Evolutionary conservation across 2,797 vertebrate species (phyloP), one percentile per base, ranked within the genome.

Genomic region (Malacoctenus gilli): DNA sequence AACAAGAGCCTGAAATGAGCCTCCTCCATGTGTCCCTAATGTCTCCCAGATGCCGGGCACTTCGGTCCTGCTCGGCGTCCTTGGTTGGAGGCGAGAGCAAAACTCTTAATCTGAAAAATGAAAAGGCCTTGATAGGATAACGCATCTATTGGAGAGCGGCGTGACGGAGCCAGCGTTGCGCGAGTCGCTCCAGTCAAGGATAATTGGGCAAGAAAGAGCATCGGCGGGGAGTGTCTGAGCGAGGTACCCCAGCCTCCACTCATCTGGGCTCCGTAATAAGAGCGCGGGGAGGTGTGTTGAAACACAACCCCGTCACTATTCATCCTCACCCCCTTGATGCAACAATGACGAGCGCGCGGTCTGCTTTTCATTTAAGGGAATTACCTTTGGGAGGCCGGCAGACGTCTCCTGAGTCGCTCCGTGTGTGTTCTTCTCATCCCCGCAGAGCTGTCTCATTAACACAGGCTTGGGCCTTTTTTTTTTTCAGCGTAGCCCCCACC

Each of bases 361-460:
- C 89, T 92, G 91, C 88, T 91, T 91, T 91, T 89, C 81, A 90
- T 91, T 92, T 91, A 85, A 77, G 68, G 64, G 85, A 87, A 88
- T 88, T 87, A 89, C 87, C 85, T 85, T 83, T 59, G 82, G 85
- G 85, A 86, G 82, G 83, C 81, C 75, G 59, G 79, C 79, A 87
- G 87, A 85, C 82, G 47, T 86, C 84, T 88, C 85, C 81, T 22
- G 81, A 82, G 80, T 68, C 54, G 72, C 85, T 87, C 75, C 54
- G 87, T 91, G 89, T 90, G 89, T 87, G 89, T 90, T 89, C 87
- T 71, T 62, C 76, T 78, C 77, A 79, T 87, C 87, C 87, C 89
- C 43, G 85, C 84, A 76, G 89, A 82, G 90, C 78, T 89, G 80
- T 83, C 86, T 91, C 89, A 91, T 91, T 91, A 90, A 89, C 86